Evolutionary conservation across 2,797 vertebrate species (phyloP).

Genomic region (Sciurus carolinensis): DNA sequence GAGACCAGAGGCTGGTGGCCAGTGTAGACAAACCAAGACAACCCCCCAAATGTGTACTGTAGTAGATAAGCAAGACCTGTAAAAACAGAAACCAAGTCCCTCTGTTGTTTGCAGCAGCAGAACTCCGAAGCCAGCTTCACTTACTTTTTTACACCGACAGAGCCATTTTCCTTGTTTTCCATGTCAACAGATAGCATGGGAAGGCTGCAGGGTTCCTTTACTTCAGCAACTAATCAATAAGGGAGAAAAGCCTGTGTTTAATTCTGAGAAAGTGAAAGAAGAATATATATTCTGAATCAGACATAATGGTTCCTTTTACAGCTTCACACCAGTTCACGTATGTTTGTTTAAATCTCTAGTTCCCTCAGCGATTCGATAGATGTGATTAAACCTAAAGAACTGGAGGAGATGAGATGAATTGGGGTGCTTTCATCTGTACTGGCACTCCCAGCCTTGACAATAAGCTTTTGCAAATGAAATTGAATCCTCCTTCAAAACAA

Average conservation of each 20-base stretch:
- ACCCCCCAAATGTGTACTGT: neutral
- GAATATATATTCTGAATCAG: slow-evolving; percentile 70
- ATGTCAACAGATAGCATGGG: slow-evolving; percentile 92
- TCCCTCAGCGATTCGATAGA: slow-evolving; percentile 74
- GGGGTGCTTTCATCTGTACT: slow-evolving; percentile 70
- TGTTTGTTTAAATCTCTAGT: slow-evolving; percentile 53
- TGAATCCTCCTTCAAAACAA: slow-evolving; percentile 70
- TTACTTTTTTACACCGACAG: slow-evolving; percentile 96
- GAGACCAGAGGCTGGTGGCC: slow-evolving; percentile 21
- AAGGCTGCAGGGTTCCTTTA: slow-evolving; percentile 87
- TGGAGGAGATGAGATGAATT: slow-evolving; percentile 57
- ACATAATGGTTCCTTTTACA: slow-evolving; percentile 73
- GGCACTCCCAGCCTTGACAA: slow-evolving; percentile 74
- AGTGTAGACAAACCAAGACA: slow-evolving; percentile 43
- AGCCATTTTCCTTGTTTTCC: slow-evolving; percentile 98
- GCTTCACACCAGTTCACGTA: slow-evolving; percentile 71
- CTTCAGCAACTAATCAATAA: slow-evolving; percentile 88
- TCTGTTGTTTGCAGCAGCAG: slow-evolving; percentile 72
- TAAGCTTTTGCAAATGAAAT: slow-evolving; percentile 74
- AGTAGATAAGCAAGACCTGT: slow-evolving; percentile 66
- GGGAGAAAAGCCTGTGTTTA: slow-evolving; percentile 86
- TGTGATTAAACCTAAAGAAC: slow-evolving; percentile 56
- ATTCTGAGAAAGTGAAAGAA: slow-evolving; percentile 78
- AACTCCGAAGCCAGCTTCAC: slow-evolving; percentile 83
- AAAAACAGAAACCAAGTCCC: slow-evolving; percentile 77